These are phyloP conservation scores for Tylochromis polylepis DNA, from an alignment of 2,113 vertebrate genomes.

Conservation along the genomic window DNA sequence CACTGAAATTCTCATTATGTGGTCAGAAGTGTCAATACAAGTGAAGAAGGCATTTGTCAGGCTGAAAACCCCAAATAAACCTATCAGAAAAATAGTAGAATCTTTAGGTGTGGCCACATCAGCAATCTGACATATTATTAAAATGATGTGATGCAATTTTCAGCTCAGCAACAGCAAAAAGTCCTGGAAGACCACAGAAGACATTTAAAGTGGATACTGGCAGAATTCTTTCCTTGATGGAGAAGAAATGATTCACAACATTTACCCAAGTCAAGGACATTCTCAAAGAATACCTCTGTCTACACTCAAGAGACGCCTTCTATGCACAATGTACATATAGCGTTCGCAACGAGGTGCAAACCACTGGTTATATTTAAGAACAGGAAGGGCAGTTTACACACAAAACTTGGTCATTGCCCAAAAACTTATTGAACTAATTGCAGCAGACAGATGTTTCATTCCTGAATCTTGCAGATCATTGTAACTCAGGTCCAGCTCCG, in stretches of 20 bases:
- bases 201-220: not conserved
- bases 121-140: not conserved
- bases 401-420: not conserved
- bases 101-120: not conserved
- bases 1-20: no score
- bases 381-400: not conserved
- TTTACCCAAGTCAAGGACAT: not conserved
- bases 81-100: not conserved
- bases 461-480: not conserved
- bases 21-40: no score
- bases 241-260: not conserved
- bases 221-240: not conserved
- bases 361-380: not conserved
- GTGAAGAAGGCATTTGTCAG: not conserved
- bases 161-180: not conserved
- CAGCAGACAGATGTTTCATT: not conserved
- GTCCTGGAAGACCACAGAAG: not conserved
- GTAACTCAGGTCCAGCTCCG: not conserved
- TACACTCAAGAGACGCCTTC: not conserved
- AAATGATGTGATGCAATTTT: not conserved
- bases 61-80: not conserved
- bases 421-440: not conserved
- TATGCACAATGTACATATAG: not conserved
- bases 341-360: not conserved
- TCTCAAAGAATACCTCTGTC: not conserved